These are phyloP conservation scores for Harmothoe impar DNA, from an alignment of 2,888 invertebrate species.

Conservation along the genomic window DNA sequence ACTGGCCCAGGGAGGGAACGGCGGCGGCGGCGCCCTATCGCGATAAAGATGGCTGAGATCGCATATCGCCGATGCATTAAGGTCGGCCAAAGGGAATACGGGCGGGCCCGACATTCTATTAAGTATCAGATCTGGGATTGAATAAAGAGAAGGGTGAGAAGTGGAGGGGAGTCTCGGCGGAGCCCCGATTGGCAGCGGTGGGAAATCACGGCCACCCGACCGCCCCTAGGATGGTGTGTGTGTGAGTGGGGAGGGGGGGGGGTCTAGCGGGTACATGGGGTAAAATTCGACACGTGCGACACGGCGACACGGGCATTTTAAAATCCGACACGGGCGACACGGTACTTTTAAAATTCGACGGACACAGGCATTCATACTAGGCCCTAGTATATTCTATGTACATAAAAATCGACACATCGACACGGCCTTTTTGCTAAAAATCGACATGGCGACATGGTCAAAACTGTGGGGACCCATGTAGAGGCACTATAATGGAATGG, in stretches of 20 bases:
- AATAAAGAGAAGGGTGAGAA: constrained; percentile 31
- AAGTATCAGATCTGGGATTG: constrained; percentile 55
- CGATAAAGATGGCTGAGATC: constrained; percentile 59
- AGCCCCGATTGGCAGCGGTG: constrained; percentile 28
- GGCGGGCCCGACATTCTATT: constrained; percentile 48
- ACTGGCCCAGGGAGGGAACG: not conserved
- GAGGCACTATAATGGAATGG: too few species aligned
- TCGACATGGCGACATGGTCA: too few species aligned
- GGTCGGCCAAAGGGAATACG: constrained; percentile 31
- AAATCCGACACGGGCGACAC: too few species aligned
- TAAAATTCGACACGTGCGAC: too few species aligned
- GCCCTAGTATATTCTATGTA: too few species aligned
- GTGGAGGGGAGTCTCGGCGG: constrained; percentile 24
- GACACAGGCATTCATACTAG: too few species aligned
- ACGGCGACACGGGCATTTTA: too few species aligned
- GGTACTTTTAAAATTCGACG: too few species aligned
- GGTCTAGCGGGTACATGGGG: not conserved
- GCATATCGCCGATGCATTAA: constrained; percentile 49
- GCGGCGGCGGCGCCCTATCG: constrained; percentile 16
- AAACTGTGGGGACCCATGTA: too few species aligned
- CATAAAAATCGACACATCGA: too few species aligned
- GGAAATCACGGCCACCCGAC: constrained; percentile 7
- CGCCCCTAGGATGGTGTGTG: not conserved
- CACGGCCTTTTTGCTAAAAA: too few species aligned
- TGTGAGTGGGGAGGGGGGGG: not conserved